Evolutionary conservation across 2,888 invertebrate genomes (phyloP), one percentile per base, ranked within the genome.

Genomic region (Xestia c-nigrum): DNA sequence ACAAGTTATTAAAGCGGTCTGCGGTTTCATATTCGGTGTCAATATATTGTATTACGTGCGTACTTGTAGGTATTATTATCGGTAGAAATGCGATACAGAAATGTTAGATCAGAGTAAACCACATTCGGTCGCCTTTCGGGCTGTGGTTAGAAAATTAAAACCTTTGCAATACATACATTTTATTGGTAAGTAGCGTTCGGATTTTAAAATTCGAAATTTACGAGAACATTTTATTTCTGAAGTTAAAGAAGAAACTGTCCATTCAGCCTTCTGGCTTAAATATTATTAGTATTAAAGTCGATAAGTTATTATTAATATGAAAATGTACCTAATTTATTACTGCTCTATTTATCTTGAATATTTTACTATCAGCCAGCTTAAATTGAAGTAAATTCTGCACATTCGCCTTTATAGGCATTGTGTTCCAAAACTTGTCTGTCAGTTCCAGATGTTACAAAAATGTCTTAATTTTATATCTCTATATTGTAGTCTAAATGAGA

Each of bases 21-120:
- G 91, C 68, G 89, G 89, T 90, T 85, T 81, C 70, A 82, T 85
- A 83, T 87, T 85, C 61, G 78, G 74, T 89, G 67, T 86, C 86
- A 81, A 78, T 85, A 84, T 80, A 83, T 83, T 77, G 63, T 79
- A 77, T 85, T 80, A 79, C 80, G 61, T 78, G 59, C 74, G 65
- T 78, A 70, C 57, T 70, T 46, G 63, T 19, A 38, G 31, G 61
- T 85, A 71, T 81, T 79, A 88, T 79, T 83, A 81, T 74, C n/a
- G 21, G 24, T 71, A 38, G 86, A 78, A 86, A 88, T 80, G 81
- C 79, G 84, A 88, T 87, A 86, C 73, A 76, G 78, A 72, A 61
- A 85, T 74, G 73, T 67, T 78, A 86, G 83, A 86, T 69, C 65
- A 21, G n/a, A 80, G 70, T 78, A 79, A 78, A 87, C 76, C 80